Conservation (phyloP, 2,113 vertebrate genomes). For the Gavia stellata region DNA sequence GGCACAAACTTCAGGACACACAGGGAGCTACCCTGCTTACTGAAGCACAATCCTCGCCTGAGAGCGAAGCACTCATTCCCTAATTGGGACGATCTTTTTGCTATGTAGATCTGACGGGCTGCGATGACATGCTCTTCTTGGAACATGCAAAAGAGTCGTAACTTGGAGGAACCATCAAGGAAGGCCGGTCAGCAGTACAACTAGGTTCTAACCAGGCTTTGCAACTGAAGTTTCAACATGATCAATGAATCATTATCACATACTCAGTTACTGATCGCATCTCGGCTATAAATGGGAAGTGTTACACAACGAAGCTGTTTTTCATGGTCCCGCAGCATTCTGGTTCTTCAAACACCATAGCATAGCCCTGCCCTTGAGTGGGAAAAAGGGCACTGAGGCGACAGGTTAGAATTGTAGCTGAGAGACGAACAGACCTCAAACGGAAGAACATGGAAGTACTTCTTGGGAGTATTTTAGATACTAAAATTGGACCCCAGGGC, state of each 20-base stretch:
- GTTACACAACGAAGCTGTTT: background rate
- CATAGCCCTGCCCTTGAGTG: background rate
- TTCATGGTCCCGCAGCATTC: background rate
- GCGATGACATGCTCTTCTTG: background rate
- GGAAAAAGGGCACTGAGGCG: background rate
- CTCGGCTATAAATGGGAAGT: background rate
- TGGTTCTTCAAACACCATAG: background rate
- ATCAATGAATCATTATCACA: background rate
- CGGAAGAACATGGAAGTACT: background rate
- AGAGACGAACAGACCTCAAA: background rate
- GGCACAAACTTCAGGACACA: background rate
- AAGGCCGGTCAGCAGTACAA: background rate
- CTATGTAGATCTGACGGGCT: background rate
- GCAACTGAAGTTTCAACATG: background rate
- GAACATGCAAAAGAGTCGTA: fast-evolving
- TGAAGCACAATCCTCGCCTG: background rate
- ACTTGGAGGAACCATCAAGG: background rate
- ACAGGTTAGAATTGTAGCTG: background rate
- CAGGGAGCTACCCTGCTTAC: background rate
- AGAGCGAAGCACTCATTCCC: background rate
- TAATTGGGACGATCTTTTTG: background rate
- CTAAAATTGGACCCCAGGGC: background rate
- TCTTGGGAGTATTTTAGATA: background rate
- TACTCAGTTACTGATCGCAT: background rate
- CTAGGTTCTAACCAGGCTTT: background rate